A percentile compares a stretch with the other conserved stretches of the same genome.
phyloP scores from a whole-genome alignment of 2,797 vertebrate genomes.

The Mus spretus region DNA sequence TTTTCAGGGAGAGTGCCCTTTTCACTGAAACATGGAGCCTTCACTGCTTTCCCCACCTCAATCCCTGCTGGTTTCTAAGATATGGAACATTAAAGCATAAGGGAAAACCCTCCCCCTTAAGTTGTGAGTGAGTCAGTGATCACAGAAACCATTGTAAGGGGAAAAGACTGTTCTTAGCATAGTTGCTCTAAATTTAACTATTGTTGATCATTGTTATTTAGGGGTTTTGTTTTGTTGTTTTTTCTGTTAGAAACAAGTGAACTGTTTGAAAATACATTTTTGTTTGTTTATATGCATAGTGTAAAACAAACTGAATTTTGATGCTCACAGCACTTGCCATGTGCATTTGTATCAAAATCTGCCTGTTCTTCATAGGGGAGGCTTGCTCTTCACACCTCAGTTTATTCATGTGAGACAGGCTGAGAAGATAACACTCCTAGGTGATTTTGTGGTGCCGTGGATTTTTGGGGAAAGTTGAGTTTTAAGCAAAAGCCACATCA shows the following conservation, averaged over 20 bases:
- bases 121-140: slow-evolving; percentile 81
- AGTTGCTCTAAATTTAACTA: slow-evolving; percentile 87
- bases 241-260: slow-evolving; percentile 87
- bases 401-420: slow-evolving; percentile 75
- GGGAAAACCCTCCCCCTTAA: slow-evolving; percentile 66
- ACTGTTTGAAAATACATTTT: slow-evolving; percentile 82
- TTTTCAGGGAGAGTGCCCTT: slow-evolving; percentile 71
- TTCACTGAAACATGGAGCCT: slow-evolving; percentile 80
- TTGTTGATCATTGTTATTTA: slow-evolving; percentile 87
- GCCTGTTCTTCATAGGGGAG: slow-evolving; percentile 82
- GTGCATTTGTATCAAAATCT: slow-evolving; percentile 85
- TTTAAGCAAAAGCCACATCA: slow-evolving; percentile 86
- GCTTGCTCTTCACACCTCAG: slow-evolving; percentile 81
- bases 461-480: slow-evolving; percentile 82
- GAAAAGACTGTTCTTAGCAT: slow-evolving; percentile 85
- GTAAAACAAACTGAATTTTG: slow-evolving; percentile 86
- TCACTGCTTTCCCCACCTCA: slow-evolving; percentile 78
- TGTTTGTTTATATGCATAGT: slow-evolving; percentile 80
- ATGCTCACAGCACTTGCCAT: slow-evolving; percentile 85
- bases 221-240: slow-evolving; percentile 65
- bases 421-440: slow-evolving; percentile 80
- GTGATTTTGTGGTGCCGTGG: slow-evolving; percentile 83
- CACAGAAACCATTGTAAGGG: slow-evolving; percentile 83
- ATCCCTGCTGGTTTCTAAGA: slow-evolving; percentile 64
- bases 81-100: slow-evolving; percentile 67